phyloP scores from a whole-genome alignment of 2,797 vertebrate species.

The Sebastes vulpes region DNA sequence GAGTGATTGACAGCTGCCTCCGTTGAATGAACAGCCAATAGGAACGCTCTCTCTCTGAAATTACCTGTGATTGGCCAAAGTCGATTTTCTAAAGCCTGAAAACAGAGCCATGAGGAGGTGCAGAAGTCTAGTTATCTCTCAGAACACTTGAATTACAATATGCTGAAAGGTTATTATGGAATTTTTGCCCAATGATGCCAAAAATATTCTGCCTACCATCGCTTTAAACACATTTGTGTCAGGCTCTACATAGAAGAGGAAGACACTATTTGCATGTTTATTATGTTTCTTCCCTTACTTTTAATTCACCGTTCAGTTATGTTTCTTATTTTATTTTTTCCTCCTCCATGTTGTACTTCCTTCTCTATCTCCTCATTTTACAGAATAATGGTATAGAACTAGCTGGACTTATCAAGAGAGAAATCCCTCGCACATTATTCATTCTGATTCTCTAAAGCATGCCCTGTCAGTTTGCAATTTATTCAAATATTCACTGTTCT shows the following conservation, averaged over 20 bases:
- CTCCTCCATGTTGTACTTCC: slow-evolving; percentile 1
- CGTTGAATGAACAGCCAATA: no score
- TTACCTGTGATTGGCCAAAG: no score
- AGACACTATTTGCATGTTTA: neutral
- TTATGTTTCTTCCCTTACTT: slow-evolving; percentile 13
- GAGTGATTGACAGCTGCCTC: no score
- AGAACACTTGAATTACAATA: no score
- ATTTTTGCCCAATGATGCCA: no score
- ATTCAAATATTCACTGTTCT: slow-evolving; percentile 77
- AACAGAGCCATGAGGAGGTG: no score
- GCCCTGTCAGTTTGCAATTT: slow-evolving; percentile 71
- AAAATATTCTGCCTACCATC: no score
- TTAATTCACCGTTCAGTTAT: neutral
- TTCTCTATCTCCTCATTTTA: slow-evolving; percentile 13
- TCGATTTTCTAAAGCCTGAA: no score
- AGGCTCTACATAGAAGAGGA: neutral
- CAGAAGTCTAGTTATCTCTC: no score
- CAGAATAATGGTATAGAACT: slow-evolving; percentile 21
- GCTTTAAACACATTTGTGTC: neutral
- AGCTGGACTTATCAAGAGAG: slow-evolving; percentile 63
- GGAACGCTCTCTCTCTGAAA: no score
- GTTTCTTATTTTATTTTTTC: slow-evolving; percentile 2
- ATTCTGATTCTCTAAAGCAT: slow-evolving; percentile 68
- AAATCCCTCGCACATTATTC: slow-evolving; percentile 70
- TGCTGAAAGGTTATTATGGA: no score